Conservation (phyloP, 2,797 vertebrate species). For the Phataginus tetradactyla region DNA sequence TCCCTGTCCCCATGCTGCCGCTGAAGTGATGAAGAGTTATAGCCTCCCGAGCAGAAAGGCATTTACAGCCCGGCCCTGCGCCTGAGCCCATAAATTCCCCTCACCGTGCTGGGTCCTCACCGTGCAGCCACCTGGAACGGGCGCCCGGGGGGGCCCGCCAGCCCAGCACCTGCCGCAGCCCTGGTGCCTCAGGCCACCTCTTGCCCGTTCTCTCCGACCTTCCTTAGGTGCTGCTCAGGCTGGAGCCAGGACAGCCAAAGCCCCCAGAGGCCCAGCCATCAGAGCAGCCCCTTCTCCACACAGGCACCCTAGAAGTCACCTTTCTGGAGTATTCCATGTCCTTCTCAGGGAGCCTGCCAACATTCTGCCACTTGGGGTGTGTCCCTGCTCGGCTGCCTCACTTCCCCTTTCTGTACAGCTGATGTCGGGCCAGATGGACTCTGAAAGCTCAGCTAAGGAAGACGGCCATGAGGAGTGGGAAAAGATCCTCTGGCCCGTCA, state of each 20-base stretch:
- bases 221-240: not conserved
- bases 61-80: not conserved
- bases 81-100: not conserved
- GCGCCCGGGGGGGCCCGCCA: rapidly evolving
- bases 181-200: not conserved
- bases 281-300: not conserved
- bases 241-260: not conserved
- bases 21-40: not conserved
- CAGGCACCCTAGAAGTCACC: not conserved
- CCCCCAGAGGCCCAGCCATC: not conserved
- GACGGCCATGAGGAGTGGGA: not conserved
- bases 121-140: conserved; percentile 56
- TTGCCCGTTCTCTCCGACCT: not conserved
- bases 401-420: not conserved
- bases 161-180: not conserved
- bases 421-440: not conserved
- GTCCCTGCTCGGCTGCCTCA: not conserved
- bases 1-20: conserved; percentile 67
- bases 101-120: not conserved
- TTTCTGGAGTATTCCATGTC: not conserved
- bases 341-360: not conserved
- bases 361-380: not conserved
- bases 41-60: not conserved
- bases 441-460: not conserved
- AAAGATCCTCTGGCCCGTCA: not conserved